A percentile compares a stretch with the other conserved stretches of the same genome.
phyloP scores from a whole-genome alignment of 2,797 vertebrate genomes.

The Mycteria americana region DNA sequence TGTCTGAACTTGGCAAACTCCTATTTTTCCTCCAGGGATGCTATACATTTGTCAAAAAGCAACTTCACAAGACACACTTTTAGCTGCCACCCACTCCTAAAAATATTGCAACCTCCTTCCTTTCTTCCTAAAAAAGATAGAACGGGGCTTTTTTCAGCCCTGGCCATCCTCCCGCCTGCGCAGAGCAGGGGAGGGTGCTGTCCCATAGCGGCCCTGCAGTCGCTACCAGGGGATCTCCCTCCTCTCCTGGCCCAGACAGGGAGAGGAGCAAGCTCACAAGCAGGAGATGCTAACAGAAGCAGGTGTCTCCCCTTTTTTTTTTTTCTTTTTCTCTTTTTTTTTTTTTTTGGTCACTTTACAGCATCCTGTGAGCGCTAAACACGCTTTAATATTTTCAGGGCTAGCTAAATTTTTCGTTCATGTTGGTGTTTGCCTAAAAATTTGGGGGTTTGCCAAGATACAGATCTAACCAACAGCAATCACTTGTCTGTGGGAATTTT shows the following conservation, averaged over 20 bases:
- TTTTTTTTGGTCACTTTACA: background rate
- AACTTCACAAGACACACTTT: background rate
- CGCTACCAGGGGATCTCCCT: background rate
- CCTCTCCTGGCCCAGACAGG: background rate
- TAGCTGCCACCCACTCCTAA: background rate
- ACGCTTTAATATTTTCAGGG: background rate
- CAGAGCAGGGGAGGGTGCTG: background rate
- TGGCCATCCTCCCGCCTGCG: fast-evolving
- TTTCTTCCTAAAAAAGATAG: background rate
- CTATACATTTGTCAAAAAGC: background rate
- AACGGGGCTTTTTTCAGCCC: background rate
- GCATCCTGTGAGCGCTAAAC: background rate
- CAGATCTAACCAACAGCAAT: background rate
- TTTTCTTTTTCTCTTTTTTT: background rate
- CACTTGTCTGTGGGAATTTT: background rate
- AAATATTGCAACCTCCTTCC: background rate
- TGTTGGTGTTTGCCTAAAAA: background rate
- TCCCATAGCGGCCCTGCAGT: background rate
- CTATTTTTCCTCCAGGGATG: constrained; percentile 20
- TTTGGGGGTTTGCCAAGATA: background rate
- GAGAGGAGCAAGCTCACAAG: background rate
- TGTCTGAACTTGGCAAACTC: constrained; percentile 25
- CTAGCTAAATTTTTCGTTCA: background rate
- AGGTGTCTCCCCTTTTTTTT: background rate
- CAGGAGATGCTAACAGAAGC: background rate